phyloP scores from a whole-genome alignment of 2,797 vertebrate species.

The Alexandromys oeconomus region DNA sequence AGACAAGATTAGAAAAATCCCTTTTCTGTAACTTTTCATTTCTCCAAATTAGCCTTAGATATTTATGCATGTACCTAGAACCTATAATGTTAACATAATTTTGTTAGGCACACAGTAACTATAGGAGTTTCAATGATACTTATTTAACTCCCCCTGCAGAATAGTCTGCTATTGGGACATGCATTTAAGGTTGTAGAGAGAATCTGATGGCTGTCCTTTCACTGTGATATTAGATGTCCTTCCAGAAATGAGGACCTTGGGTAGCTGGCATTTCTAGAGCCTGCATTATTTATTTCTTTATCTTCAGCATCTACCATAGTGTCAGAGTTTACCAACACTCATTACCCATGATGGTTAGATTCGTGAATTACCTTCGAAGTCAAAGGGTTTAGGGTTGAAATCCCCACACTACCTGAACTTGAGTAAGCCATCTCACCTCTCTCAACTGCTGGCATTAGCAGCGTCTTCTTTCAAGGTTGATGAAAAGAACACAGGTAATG shows the following conservation, averaged over 20 bases:
- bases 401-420: not conserved
- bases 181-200: not conserved
- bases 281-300: constrained; percentile 27
- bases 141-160: not conserved
- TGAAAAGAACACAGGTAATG: not conserved
- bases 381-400: not conserved
- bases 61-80: not conserved
- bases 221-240: constrained; percentile 5
- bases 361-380: not conserved
- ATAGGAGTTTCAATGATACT: not conserved
- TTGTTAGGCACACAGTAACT: constrained; percentile 23
- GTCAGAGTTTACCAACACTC: not conserved
- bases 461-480: not conserved
- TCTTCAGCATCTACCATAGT: not conserved
- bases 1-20: constrained; percentile 11
- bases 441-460: not conserved
- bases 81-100: not conserved
- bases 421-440: not conserved
- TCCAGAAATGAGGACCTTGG: not conserved
- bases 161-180: not conserved
- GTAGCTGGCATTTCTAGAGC: constrained; percentile 9
- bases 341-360: not conserved
- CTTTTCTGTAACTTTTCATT: constrained; percentile 3
- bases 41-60: constrained; percentile 6
- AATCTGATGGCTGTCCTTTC: not conserved